Percentiles rank a stretch among this genome's conserved stretches.
Conservation (phyloP, 2,888 invertebrate species). For the Cantharis lateralis region DNA sequence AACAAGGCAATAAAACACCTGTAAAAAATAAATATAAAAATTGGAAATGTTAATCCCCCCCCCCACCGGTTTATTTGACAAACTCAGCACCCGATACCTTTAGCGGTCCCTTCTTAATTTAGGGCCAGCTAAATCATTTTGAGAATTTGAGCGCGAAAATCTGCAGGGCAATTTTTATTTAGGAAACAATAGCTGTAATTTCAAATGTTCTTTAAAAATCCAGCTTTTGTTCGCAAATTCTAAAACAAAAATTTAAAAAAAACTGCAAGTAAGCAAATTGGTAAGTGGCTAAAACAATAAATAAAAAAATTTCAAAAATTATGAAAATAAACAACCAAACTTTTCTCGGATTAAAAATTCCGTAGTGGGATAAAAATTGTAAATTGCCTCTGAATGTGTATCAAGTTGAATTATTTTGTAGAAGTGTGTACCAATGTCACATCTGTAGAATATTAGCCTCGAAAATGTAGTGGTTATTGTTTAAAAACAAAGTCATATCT, state of each 20-base stretch:
- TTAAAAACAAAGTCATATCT: too few relatives aligned
- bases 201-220: neutral
- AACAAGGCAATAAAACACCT: too few relatives aligned
- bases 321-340: neutral
- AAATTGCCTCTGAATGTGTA: neutral
- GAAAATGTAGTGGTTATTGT: too few relatives aligned
- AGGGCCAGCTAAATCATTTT: neutral
- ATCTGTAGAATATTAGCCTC: too few relatives aligned
- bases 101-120: too few relatives aligned
- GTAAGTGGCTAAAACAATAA: neutral
- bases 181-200: too few relatives aligned
- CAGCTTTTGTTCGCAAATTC: neutral
- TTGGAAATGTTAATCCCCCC: too few relatives aligned
- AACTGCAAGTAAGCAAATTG: neutral
- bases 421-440: neutral
- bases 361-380: neutral
- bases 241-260: neutral
- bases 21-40: too few relatives aligned
- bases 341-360: neutral
- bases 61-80: too few relatives aligned
- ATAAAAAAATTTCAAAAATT: neutral
- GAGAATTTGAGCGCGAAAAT: neutral
- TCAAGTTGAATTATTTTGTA: neutral
- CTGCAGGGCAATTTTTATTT: too few relatives aligned
- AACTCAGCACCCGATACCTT: too few relatives aligned